phyloP scores from a whole-genome alignment of 1,140 invertebrate species.

The Tetranychus cinnabarinus region DNA sequence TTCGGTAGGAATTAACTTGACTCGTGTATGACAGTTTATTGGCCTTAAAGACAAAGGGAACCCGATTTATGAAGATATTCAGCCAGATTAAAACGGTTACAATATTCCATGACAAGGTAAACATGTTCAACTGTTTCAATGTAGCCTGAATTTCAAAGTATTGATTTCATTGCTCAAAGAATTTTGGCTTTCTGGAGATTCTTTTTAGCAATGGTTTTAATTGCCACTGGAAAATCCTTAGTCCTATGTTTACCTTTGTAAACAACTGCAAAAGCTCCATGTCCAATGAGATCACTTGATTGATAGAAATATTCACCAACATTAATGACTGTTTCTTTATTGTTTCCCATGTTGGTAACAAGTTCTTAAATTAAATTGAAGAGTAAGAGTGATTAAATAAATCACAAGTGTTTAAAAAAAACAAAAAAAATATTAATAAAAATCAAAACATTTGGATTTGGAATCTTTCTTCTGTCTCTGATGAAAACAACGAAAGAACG shows the following conservation, averaged over 20 bases:
- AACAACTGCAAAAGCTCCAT: conserved; percentile 96
- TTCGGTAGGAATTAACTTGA: too few species aligned
- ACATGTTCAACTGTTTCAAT: conserved; percentile 83
- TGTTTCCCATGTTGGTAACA: not conserved
- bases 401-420: too few species aligned
- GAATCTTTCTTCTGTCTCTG: too few species aligned
- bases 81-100: conserved; percentile 92
- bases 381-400: too few species aligned
- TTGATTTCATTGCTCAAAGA: conserved; percentile 94
- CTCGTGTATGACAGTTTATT: too few species aligned
- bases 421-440: too few species aligned
- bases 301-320: conserved; percentile 93
- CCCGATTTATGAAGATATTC: conserved; percentile 84
- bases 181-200: conserved; percentile 84
- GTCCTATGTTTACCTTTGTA: conserved; percentile 78
- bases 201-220: conserved; percentile 95
- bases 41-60: conserved; percentile 39
- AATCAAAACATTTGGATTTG: too few species aligned
- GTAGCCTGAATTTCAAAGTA: conserved; percentile 91
- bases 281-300: conserved; percentile 86
- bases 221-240: conserved; percentile 73
- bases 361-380: too few species aligned
- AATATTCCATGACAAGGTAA: conserved; percentile 94
- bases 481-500: too few species aligned
- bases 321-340: not conserved